Evolutionary conservation across 2,888 invertebrate genomes (phyloP), one percentile per base, ranked within the genome.

Genomic region (Leptopilina syphax): DNA sequence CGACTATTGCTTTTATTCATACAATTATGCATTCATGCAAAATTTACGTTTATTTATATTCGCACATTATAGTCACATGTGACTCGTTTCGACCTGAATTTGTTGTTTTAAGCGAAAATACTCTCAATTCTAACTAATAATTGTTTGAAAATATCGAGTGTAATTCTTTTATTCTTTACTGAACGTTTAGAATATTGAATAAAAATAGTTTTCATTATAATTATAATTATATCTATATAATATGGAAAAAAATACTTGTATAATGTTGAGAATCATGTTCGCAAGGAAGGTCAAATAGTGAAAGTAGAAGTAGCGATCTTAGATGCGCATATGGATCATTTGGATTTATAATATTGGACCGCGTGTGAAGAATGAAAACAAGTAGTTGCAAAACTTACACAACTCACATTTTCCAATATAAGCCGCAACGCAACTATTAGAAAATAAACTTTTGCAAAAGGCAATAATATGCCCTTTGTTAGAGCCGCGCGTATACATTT

Each of bases 311-410:
- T 41, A 41, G 70, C 70, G 57, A 54, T 73, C 50, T 54, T n/a
- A 73, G 70, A 73, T 73, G 70, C 54, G 70, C 54, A 73, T 73
- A 57, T 57, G 70, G 70, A 73, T 73, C 70, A 73, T n/a, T 73
- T 54, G 70, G 54, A 73, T 73, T 73, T 73, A 73, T 44, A 44
- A 44, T 73, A 73, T 73, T 54, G 50, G 54, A 41, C 12, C 24
- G 70, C 54, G 70, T 73, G 70, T 73, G 54, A 73, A 73, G 54
- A 34, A 54, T 27, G 70, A 57, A 73, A 73, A 73, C 70, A 54
- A 54, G 70, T 73, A 73, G 54, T 54, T 70, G 70, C 70, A 50
- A 70, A 24, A 54, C 54, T 9, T 34, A 34, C 34, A 18, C 57
- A 68, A 44, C 47, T 68, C 34, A 8, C 18, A 73, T 63, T 63